Percentiles rank a stretch among this genome's conserved stretches.
These are phyloP conservation scores for Diploscapter pachys DNA, from an alignment of 1,140 invertebrate species.

Conservation along the genomic window DNA sequence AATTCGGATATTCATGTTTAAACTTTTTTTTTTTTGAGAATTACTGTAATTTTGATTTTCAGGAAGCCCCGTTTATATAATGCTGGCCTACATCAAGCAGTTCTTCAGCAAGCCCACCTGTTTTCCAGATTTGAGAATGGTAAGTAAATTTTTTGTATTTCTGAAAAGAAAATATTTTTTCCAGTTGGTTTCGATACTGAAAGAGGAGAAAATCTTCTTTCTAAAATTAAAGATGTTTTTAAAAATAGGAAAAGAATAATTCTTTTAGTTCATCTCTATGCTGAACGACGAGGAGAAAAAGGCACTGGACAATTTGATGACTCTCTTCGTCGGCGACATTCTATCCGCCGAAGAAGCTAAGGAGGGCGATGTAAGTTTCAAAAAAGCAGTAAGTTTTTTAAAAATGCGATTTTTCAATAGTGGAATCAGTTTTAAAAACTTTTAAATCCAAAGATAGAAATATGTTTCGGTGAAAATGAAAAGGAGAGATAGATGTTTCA, in stretches of 20 bases:
- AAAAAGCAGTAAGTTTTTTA: not conserved
- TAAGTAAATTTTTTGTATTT: too few species aligned
- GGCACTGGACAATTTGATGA: not conserved
- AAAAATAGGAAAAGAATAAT: not conserved
- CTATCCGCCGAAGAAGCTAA: not conserved
- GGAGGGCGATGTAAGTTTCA: constrained; percentile 8
- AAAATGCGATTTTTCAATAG: not conserved
- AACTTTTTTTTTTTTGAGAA: too few species aligned
- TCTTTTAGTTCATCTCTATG: constrained; percentile 2
- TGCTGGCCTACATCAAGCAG: constrained; percentile 2
- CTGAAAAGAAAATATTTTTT: too few species aligned
- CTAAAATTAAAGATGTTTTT: too few species aligned
- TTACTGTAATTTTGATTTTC: too few species aligned
- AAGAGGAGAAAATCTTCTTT: too few species aligned
- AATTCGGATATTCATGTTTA: too few species aligned
- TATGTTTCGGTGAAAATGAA: too few species aligned
- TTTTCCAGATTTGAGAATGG: constrained; percentile 12
- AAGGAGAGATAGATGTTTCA: too few species aligned
- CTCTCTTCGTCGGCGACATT: not conserved
- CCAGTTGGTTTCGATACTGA: too few species aligned
- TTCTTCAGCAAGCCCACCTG: constrained; percentile 16
- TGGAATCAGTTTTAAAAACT: too few species aligned
- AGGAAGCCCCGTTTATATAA: not conserved
- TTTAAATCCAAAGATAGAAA: too few species aligned
- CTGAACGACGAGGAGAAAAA: constrained; percentile 4